These are phyloP conservation scores for Bombus balteatus DNA, from an alignment of 1,140 invertebrate genomes.

Conservation along the genomic window DNA sequence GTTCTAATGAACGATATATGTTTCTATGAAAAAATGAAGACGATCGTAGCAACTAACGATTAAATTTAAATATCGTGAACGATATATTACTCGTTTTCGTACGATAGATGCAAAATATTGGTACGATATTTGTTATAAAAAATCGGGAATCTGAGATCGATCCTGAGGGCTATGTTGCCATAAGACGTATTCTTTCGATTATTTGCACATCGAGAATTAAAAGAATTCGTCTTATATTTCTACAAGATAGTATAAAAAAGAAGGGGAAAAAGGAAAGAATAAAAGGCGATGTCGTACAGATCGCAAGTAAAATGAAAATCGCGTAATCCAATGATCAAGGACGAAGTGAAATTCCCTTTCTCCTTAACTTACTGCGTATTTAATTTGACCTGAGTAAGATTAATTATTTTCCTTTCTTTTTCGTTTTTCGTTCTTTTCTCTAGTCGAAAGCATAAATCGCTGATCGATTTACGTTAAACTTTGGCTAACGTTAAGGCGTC, in stretches of 20 bases:
- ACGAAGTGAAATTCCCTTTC: constrained; percentile 45
- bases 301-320: not conserved
- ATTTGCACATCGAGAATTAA: not conserved
- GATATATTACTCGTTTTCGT: not conserved
- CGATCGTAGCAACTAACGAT: not conserved
- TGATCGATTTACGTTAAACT: constrained; percentile 56
- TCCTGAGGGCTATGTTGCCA: not conserved
- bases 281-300: not conserved
- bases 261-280: not conserved
- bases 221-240: not conserved
- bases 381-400: constrained; percentile 56
- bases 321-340: constrained; percentile 20
- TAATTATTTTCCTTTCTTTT: constrained; percentile 35
- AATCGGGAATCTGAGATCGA: not conserved
- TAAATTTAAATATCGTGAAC: not conserved
- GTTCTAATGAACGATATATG: not conserved
- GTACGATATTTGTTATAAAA: not conserved
- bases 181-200: not conserved
- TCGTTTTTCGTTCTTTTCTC: constrained; percentile 25
- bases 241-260: not conserved
- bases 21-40: not conserved
- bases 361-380: constrained; percentile 43
- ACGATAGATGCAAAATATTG: not conserved
- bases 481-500: constrained; percentile 49
- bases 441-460: constrained; percentile 28